Evolutionary conservation across 2,797 vertebrate species (phyloP).

Genomic region (Clarias laeviceps): DNA sequence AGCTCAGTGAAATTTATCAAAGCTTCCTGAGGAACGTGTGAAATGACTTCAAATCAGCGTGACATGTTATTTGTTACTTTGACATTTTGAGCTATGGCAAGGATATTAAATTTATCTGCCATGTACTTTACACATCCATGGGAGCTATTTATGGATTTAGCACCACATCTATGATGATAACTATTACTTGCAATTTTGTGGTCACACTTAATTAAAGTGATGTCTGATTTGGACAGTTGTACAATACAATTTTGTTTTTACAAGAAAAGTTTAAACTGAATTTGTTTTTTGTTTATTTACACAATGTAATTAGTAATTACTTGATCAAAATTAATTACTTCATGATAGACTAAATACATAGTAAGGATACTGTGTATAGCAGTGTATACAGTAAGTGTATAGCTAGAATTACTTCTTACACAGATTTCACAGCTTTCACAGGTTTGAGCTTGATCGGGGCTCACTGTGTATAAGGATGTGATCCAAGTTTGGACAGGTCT

Average conservation of each 20-base stretch:
- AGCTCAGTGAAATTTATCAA: conserved; percentile 36
- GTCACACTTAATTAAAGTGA: conserved; percentile 14
- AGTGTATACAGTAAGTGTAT: no score
- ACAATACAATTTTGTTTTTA: background rate
- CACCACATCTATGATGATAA: background rate
- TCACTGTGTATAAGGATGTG: background rate
- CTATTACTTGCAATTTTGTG: background rate
- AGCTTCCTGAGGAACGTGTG: conserved; percentile 37
- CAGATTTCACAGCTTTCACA: background rate
- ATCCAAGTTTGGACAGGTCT: background rate
- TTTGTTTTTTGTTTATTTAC: background rate
- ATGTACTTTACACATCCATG: conserved; percentile 15
- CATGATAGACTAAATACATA: background rate
- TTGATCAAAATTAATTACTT: background rate
- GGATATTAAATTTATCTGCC: conserved; percentile 41
- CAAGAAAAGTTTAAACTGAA: background rate
- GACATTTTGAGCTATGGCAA: conserved; percentile 38
- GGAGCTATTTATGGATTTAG: conserved; percentile 31
- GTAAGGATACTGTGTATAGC: background rate
- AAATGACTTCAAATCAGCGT: conserved; percentile 40
- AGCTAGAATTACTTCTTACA: background rate
- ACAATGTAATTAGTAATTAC: background rate
- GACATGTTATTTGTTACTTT: conserved; percentile 52
- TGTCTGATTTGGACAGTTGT: background rate
- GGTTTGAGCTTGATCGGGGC: background rate